phyloP scores from a whole-genome alignment of 2,797 vertebrate genomes.

The Crenichthys baileyi region DNA sequence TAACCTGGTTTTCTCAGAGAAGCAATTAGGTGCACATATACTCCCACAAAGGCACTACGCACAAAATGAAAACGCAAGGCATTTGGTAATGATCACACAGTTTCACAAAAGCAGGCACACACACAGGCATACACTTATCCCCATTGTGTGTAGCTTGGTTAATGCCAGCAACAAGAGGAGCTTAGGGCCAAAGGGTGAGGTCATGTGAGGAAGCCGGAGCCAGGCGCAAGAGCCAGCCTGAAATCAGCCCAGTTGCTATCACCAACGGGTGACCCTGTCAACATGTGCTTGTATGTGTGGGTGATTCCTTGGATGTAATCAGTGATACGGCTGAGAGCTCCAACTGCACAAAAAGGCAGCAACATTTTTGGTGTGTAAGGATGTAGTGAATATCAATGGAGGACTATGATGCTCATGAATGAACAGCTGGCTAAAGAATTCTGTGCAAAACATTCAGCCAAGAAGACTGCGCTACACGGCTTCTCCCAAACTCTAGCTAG shows the following conservation, averaged over 20 bases:
- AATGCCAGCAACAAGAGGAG: conserved; percentile 55
- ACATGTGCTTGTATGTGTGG: conserved; percentile 13
- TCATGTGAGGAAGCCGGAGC: conserved; percentile 76
- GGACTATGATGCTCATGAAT: conserved; percentile 8
- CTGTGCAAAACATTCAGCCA: conserved; percentile 12
- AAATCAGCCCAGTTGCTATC: conserved; percentile 49
- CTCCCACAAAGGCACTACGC: conserved; percentile 19
- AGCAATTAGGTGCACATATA: conserved; percentile 2
- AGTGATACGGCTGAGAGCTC: conserved; percentile 13
- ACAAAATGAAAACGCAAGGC: conserved; percentile 22
- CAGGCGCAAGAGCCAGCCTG: conserved; percentile 62
- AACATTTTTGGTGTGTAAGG: neutral
- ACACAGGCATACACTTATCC: conserved; percentile 50
- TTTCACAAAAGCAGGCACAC: conserved; percentile 28
- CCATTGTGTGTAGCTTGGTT: conserved; percentile 58
- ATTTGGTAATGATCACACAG: conserved; percentile 38
- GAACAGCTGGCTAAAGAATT: conserved; percentile 25
- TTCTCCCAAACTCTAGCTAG: conserved; percentile 15
- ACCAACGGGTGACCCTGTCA: conserved; percentile 14
- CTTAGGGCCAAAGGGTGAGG: conserved; percentile 64
- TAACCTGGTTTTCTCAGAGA: neutral
- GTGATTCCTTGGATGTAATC: conserved; percentile 25
- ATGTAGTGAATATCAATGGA: conserved; percentile 7
- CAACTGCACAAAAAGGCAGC: conserved; percentile 2
- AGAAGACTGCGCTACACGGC: conserved; percentile 8